phyloP scores from a whole-genome alignment of 2,113 vertebrate genomes.

The Sigmodon hispidus region DNA sequence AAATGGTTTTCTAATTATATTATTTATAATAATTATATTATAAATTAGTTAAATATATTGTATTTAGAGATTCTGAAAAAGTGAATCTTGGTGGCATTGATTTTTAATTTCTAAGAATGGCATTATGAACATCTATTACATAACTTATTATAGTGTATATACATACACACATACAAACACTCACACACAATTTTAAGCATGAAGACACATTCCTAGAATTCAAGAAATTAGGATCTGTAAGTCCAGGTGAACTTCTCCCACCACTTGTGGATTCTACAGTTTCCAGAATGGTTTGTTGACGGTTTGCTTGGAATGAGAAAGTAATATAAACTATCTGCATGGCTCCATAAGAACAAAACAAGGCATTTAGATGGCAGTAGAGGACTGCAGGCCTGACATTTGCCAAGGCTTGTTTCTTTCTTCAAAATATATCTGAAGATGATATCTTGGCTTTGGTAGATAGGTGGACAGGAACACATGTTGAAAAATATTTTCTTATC shows the following conservation, averaged over 20 bases:
- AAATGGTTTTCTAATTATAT: background rate
- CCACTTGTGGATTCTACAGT: background rate
- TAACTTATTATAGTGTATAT: background rate
- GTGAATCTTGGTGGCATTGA: background rate
- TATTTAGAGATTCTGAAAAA: background rate
- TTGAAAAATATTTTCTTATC: background rate
- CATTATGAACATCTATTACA: background rate
- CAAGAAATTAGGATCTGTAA: background rate
- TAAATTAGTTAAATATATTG: background rate
- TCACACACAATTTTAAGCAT: background rate
- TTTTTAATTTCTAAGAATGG: constrained; percentile 43
- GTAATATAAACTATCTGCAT: background rate
- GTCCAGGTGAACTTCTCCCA: background rate
- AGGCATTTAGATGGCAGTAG: background rate
- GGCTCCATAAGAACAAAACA: background rate
- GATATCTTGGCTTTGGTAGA: background rate
- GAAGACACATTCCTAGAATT: background rate
- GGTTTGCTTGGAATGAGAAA: background rate
- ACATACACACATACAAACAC: too few species aligned
- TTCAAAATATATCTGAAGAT: constrained; percentile 6
- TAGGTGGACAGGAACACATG: background rate
- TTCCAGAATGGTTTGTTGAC: background rate
- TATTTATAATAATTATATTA: background rate
- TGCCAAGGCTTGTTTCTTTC: background rate
- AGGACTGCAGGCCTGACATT: background rate